Conservation (phyloP, 2,888 invertebrate genomes). For the Andrena bucephala region DNA sequence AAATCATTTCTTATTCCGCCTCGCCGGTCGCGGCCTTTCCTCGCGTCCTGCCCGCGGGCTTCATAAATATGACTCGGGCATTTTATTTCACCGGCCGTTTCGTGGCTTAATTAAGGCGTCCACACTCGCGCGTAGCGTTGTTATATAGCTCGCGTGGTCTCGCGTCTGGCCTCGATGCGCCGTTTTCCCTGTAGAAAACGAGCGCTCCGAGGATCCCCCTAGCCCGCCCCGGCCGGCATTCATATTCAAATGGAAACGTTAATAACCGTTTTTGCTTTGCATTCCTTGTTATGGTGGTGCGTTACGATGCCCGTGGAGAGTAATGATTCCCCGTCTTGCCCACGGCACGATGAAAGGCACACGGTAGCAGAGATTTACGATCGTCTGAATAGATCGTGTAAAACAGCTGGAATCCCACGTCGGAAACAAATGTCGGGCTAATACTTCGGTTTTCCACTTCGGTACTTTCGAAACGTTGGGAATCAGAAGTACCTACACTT, state of each 20-base stretch:
- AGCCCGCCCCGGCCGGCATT: not conserved
- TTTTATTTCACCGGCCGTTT: slow-evolving; percentile 21
- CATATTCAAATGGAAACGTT: slow-evolving; percentile 48
- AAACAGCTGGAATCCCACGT: not conserved
- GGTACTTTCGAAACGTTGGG: not conserved
- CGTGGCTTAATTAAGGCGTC: slow-evolving; percentile 42
- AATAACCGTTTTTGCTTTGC: slow-evolving; percentile 27
- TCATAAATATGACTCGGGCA: slow-evolving; percentile 34
- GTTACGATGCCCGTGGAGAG: slow-evolving; percentile 2
- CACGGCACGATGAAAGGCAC: not conserved
- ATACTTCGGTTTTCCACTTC: slow-evolving; percentile 10
- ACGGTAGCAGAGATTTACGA: slow-evolving; percentile 13
- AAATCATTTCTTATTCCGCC: slow-evolving; percentile 62
- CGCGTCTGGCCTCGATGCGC: slow-evolving; percentile 11
- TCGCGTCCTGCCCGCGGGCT: slow-evolving; percentile 4
- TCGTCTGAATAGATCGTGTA: not conserved
- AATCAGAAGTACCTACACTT: not conserved
- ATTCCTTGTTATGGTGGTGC: not conserved
- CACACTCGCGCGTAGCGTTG: not conserved
- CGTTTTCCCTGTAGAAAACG: slow-evolving; percentile 35
- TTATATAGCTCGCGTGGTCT: slow-evolving; percentile 17
- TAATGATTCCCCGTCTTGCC: slow-evolving; percentile 8
- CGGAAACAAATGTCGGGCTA: slow-evolving; percentile 2
- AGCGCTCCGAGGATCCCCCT: slow-evolving; percentile 1
- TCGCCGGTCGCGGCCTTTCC: not conserved